Conservation (phyloP, 1,140 invertebrate species). For the Centruroides sculpturatus region DNA sequence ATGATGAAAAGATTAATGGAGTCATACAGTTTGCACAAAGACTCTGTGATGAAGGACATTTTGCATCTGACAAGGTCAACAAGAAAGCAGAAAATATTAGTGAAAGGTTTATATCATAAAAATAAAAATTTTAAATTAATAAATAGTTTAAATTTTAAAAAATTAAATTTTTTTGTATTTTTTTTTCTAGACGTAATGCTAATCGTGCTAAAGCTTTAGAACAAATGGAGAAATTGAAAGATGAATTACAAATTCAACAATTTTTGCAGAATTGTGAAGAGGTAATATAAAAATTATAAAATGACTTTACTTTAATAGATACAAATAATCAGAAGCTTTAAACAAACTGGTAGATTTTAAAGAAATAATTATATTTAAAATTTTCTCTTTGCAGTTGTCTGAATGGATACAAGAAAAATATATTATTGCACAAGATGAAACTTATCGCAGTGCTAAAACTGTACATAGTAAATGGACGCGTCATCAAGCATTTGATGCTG, state of each 20-base stretch:
- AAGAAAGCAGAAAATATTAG: slow-evolving; percentile 91
- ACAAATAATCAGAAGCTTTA: too few relatives aligned
- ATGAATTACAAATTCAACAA: slow-evolving; percentile 87
- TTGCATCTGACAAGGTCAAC: slow-evolving; percentile 79
- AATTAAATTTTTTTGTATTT: slow-evolving; percentile 3
- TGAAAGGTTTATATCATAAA: slow-evolving; percentile 35
- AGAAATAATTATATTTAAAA: not conserved
- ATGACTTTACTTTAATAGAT: too few relatives aligned
- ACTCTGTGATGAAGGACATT: slow-evolving; percentile 76
- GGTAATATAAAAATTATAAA: slow-evolving; percentile 19
- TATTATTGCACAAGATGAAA: slow-evolving; percentile 96
- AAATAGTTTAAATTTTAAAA: too few relatives aligned
- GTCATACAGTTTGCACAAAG: slow-evolving; percentile 84
- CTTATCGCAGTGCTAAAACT: slow-evolving; percentile 93
- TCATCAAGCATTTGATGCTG: slow-evolving; percentile 97
- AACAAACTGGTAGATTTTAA: not conserved
- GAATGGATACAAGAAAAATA: slow-evolving; percentile 99
- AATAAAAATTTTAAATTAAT: too few relatives aligned
- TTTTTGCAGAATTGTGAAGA: slow-evolving; percentile 98
- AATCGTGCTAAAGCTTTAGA: slow-evolving; percentile 82
- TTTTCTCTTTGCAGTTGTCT: slow-evolving; percentile 29
- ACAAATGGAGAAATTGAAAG: slow-evolving; percentile 82
- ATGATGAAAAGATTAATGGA: slow-evolving; percentile 96
- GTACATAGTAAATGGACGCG: slow-evolving; percentile 99
- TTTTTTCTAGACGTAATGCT: slow-evolving; percentile 43